Evolutionary conservation across 1,140 invertebrate species (phyloP), one percentile per base, ranked within the genome.

Genomic region (Steinernema khuongi): DNA sequence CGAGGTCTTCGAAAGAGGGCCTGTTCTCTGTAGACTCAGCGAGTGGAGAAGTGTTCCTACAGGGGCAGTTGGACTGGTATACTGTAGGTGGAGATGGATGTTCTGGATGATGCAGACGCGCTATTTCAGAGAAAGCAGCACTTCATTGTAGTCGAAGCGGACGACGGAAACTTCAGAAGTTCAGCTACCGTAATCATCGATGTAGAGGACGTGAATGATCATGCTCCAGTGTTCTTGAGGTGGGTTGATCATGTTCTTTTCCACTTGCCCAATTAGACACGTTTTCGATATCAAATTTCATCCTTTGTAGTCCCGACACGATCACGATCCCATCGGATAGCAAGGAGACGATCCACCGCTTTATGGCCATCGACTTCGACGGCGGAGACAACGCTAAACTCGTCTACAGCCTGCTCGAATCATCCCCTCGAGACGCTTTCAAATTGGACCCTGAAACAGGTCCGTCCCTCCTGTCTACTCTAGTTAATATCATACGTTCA

Each of bases 11-110:
- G 81, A 91, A 92, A 79, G 89, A 89, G 60, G 88, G 89, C 30
- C 86, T 90, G 19, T 94, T 94, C 80, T 88, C 87, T 26, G 87
- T 94, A 0, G 90, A 94, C 79, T 85, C 88, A 4, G 86, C 86
- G 0, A 90, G 90, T n/a, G 93, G 93, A 0, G 85, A 90, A 0
- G 81, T 94, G 0, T 88, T 88, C 18, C 90, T 94, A 0, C 92
- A 92, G 79, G 90, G 90, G 36, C 88, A 88, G 0, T 85, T 94
- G n/a, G 92, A 95, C 81, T 94, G 1, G 2, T 72, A 30, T 32
- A 29, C n/a, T n/a, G n/a, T n/a, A 72, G 71, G 71, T 72, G 66
- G 75, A 4, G 77, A 76, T 67, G 79, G 75, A 41, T 76, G 74
- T 7, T 29, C 18, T 70, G 32, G 1, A 71, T 11, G 29, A 22